Evolutionary conservation across 2,113 vertebrate genomes (phyloP), one percentile per base, ranked within the genome.

Genomic region (Oreotrochilus melanogaster): DNA sequence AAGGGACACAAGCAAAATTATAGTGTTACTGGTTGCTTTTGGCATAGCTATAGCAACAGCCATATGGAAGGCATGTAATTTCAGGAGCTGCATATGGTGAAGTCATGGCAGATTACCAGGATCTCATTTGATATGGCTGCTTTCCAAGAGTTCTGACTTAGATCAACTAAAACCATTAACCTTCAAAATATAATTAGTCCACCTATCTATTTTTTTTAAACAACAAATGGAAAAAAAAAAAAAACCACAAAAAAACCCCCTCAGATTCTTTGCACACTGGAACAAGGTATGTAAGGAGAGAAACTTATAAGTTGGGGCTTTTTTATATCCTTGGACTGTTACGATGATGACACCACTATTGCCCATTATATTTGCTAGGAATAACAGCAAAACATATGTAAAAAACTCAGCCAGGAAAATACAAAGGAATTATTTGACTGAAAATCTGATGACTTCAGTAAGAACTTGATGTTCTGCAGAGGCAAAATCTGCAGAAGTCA

Each of bases 71-170:
- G 61, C 79, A 78, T 84, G 88, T 53, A 74, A 83, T 92, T 95
- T 92, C 87, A 75, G 75, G 90, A 84, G 27, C 76, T 92, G 60
- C 88, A 94, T 87, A 76, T 86, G 85, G 78, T 70, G 61, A 90
- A 96, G 53, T 89, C 81, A 69, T 80, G 71, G 82, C 93, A 93
- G 78, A 86, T 76, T 93, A 95, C 71, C 93, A 94, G 43, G 31
- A 80, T 60, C 85, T 95, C 93, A 93, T 97, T 89, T 95, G 75
- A 76, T 84, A 48, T 95, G 96, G 95, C 93, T 92, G 18, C 30
- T 86, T 14, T 92, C 96, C 95, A 93, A 57, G 67, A 70, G 72
- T 67, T 86, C 72, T 85, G 58, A 54, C 11, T 23, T 92, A 94
- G 75, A 90, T 89, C 81, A 93, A 23, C 88, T 73, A 86, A 84